Base-by-base conservation (phyloP, 2,113 vertebrate genomes). In the Ammodramus savannarum region DNA sequence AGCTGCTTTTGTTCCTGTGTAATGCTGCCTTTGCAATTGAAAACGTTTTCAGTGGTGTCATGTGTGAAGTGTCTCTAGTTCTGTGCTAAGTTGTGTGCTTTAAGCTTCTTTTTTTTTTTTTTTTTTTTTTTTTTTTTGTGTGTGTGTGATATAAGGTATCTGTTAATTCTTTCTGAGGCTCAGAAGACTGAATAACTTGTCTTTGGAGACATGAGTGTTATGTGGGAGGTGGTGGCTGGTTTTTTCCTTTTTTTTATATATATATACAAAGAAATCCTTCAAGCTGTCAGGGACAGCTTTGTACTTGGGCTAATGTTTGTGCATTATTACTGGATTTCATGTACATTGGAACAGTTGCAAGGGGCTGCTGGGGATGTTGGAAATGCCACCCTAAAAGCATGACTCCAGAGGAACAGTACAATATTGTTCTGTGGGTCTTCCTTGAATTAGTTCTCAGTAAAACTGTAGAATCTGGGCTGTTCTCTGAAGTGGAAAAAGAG, bases 351-450 rank as follows among this genome's bases (percentile, higher is more conserved):
- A 12, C 13, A 19, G 15, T 27, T 49, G 57, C 19, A 38, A 15
- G 62, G 49, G 44, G 39, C 67, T 91, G 49, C 71, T 38, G 9
- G 23, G 49, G 44, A 1, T 43, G 3, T 55, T 31, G 6, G 58
- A 59, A 68, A 29, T 34, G 31, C 31, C 49, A 32, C 31, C 32
- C 34, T 71, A 6, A 54, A 44, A 65, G 32, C 17, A 2, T 10
- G 43, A 1, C 4, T 66, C 1, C 1, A 11, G 54, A 48, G 44
- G 19, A 88, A 22, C 16, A 2, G 0, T 4, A 39, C 49, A 39
- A 25, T 80, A 31, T 17, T 36, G 26, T 65, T 58, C 32, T 34
- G 14, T 27, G 68, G 8, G 43, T 52, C 20, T 46, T 25, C 46
- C 25, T 76, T 26, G 27, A 49, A n/a, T 31, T 29, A 39, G 6